These are phyloP conservation scores for Enteromius anoplus DNA, from an alignment of 2,797 vertebrate species.

Conservation along the genomic window DNA sequence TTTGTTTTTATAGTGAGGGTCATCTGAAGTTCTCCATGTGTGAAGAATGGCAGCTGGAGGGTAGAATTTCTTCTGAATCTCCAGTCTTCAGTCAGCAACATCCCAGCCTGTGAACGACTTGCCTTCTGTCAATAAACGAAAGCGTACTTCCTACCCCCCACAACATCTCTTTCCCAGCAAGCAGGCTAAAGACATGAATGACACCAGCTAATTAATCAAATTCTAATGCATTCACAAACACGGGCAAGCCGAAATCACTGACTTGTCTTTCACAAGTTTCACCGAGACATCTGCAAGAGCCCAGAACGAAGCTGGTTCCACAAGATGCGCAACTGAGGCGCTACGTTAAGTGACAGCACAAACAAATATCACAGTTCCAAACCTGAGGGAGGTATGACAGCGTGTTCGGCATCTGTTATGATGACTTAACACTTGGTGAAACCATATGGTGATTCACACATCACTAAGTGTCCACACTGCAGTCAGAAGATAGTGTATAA, in stretches of 20 bases:
- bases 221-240: conserved; percentile 7
- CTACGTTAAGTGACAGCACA: background rate
- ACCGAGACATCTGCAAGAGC: conserved; percentile 24
- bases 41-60: background rate
- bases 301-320: conserved; percentile 12
- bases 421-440: conserved; percentile 33
- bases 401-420: conserved; percentile 36
- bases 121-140: conserved; percentile 18
- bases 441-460: conserved; percentile 38
- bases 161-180: background rate
- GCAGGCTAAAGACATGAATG: conserved; percentile 7
- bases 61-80: background rate
- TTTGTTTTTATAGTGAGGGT: background rate
- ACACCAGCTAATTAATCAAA: conserved; percentile 12
- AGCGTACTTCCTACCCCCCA: background rate
- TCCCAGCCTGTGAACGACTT: background rate
- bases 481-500: conserved; percentile 58
- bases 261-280: conserved; percentile 39
- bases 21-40: background rate
- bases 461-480: conserved; percentile 43
- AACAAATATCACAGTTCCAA: conserved; percentile 26
- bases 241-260: conserved; percentile 7
- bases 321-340: background rate
- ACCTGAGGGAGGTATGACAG: background rate
- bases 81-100: conserved; percentile 2